Evolutionary conservation across 2,113 vertebrate genomes (phyloP).

Genomic region (Tylochromis polylepis): DNA sequence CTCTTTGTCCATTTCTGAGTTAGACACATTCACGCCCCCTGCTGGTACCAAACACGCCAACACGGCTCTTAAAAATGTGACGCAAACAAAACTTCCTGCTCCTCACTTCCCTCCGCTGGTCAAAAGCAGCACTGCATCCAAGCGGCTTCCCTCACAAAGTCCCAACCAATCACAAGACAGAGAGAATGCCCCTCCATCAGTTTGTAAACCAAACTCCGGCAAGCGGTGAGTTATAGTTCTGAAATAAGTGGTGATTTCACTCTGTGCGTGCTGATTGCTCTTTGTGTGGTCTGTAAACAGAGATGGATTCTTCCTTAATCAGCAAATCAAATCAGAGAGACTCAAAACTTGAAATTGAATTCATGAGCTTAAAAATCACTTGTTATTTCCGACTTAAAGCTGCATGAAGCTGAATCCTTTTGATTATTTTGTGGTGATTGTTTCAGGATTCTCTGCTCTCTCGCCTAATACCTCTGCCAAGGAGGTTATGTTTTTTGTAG

Average conservation of each 20-base stretch:
- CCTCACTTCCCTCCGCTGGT: background rate
- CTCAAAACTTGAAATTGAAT: background rate
- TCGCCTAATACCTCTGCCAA: background rate
- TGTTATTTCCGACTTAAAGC: background rate
- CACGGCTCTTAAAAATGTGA: background rate
- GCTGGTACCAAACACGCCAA: background rate
- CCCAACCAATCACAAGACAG: slow-evolving; percentile 10
- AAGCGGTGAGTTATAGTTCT: slow-evolving; percentile 51
- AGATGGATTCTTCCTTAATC: background rate
- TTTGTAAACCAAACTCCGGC: background rate
- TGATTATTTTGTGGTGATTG: background rate
- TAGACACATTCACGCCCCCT: background rate
- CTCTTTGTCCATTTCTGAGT: background rate
- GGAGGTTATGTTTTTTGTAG: background rate
- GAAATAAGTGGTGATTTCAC: background rate
- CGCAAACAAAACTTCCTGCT: background rate
- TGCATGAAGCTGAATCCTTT: background rate
- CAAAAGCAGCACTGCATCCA: background rate
- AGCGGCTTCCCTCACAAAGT: background rate
- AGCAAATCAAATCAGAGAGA: background rate
- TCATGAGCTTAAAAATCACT: background rate
- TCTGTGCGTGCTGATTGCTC: background rate
- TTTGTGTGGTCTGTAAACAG: background rate
- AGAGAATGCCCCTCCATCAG: background rate
- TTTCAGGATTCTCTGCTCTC: background rate